These are phyloP conservation scores for Porites divaricata DNA, from an alignment of 92 coral and sea anemone genomes.

Conservation along the genomic window DNA sequence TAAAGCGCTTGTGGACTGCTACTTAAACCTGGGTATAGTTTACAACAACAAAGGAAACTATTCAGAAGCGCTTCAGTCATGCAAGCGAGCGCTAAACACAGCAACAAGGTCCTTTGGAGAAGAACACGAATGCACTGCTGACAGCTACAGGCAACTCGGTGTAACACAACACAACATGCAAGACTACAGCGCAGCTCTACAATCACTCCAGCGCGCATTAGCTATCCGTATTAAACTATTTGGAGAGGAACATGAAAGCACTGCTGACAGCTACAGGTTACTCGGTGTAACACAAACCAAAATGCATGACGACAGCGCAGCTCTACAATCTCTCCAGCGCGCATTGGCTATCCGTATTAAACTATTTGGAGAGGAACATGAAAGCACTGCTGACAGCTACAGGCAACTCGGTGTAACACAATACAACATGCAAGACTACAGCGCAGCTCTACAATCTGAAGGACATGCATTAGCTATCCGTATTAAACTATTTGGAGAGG, in stretches of 20 bases:
- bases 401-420: conserved; percentile 1
- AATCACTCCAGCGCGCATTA: background rate
- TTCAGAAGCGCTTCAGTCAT: background rate
- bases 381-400: conserved; percentile 21
- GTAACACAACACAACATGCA: background rate
- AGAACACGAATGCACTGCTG: conserved; percentile 15
- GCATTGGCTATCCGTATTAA: conserved; percentile 16
- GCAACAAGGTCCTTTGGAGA: background rate
- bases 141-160: background rate
- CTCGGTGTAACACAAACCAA: background rate
- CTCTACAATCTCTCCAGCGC: no score
- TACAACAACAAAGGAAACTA: background rate
- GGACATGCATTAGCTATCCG: no score
- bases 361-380: conserved; percentile 9
- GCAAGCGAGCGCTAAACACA: background rate
- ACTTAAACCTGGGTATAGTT: background rate
- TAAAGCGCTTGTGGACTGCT: background rate
- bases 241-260: conserved; percentile 14
- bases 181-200: background rate
- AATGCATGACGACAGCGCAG: background rate
- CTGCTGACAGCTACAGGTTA: background rate
- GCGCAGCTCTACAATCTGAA: background rate
- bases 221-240: background rate
- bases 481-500: no score
- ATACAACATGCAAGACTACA: background rate